phyloP scores from a whole-genome alignment of 2,113 vertebrate genomes.

The Lagopus leucura region DNA sequence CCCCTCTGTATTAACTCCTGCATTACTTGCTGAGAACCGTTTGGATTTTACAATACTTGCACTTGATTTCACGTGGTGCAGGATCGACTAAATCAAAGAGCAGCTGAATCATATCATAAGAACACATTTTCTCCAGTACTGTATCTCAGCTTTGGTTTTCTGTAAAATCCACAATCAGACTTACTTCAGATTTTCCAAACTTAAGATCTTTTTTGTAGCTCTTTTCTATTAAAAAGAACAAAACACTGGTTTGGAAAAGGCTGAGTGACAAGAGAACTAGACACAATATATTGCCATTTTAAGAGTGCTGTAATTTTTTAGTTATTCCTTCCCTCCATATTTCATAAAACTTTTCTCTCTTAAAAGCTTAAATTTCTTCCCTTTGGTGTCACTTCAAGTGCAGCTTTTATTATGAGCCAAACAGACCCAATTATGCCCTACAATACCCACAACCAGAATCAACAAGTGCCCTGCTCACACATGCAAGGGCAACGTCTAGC shows the following conservation, averaged over 20 bases:
- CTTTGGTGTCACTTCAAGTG: neutral
- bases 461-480: neutral
- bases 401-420: neutral
- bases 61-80: neutral
- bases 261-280: neutral
- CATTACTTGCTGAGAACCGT: neutral
- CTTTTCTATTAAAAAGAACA: neutral
- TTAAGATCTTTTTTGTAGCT: neutral
- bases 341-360: neutral
- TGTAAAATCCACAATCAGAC: neutral
- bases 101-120: neutral
- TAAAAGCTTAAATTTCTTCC: neutral
- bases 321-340: neutral
- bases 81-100: neutral
- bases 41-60: neutral
- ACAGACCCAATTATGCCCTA: neutral
- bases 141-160: neutral
- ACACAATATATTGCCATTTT: neutral
- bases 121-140: neutral
- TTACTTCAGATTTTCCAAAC: neutral
- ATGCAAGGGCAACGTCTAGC: slow-evolving; percentile 1
- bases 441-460: neutral
- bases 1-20: neutral
- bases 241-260: neutral
- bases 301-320: neutral